Evolutionary conservation across 1,140 invertebrate species (phyloP).

Genomic region (Sinonovacula constricta): DNA sequence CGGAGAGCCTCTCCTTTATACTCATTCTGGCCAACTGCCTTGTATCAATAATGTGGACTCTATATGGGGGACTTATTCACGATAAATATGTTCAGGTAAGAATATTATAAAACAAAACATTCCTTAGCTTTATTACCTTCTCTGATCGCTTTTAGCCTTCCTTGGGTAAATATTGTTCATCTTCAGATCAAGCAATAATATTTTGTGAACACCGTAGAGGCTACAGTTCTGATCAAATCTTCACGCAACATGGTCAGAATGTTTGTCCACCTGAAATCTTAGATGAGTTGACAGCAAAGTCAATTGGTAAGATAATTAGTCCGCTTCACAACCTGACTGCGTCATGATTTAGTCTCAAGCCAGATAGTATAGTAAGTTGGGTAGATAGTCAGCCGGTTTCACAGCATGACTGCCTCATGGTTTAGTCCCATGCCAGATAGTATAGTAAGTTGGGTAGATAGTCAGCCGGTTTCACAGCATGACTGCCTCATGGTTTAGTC

Average conservation of each 20-base stretch:
- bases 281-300: neutral
- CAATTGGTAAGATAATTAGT: neutral
- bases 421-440: no score
- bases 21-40: constrained; percentile 44
- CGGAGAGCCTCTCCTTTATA: constrained; percentile 32
- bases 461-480: no score
- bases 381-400: no score
- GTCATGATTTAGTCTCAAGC: no score
- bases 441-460: no score
- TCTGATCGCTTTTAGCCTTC: neutral
- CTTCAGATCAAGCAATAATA: neutral
- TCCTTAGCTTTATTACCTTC: neutral
- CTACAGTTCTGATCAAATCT: neutral
- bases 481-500: no score
- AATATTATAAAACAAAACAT: neutral
- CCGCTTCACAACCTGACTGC: no score
- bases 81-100: constrained; percentile 48
- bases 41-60: constrained; percentile 14
- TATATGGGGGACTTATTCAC: constrained; percentile 30
- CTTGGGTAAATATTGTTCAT: neutral
- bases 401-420: no score
- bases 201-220: no score
- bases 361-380: no score
- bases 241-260: neutral
- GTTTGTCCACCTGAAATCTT: no score